Base-by-base conservation (phyloP, 2,888 invertebrate species). In the Sinopyrophorus schimmeli region DNA sequence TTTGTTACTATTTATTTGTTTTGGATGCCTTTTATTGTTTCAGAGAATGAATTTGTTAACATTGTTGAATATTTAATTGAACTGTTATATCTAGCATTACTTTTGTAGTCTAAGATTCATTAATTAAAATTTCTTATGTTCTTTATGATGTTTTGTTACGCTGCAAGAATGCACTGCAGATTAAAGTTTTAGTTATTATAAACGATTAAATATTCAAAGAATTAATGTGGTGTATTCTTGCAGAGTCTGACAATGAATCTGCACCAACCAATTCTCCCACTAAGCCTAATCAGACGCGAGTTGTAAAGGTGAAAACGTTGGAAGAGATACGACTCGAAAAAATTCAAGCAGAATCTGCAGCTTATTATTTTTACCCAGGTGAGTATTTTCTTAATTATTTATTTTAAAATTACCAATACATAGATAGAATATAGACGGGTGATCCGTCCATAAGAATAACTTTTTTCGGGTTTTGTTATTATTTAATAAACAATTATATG, bases 241-340 rank as follows among this genome's bases (percentile, higher is more conserved):
- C 84, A 87, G 87, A 87, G 75, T 86, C 87, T 65, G 86, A 87
- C 78, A 83, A 79, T 72, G 87, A 87, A 78, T 84, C 85, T 71
- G 79, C 77, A 60, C 81, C 83, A 15, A 80, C 83, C 20, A 75
- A 76, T 46, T 81, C 82, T 57, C 84, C 84, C 51, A 66, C 66
- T 52, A 78, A 78, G 72, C 61, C 62, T 34, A 75, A 75, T 53
- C 77, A 78, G 65, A 69, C 69, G 42, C 71, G 74, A 54, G 58
- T 63, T 14, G 73, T 72, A 27, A 69, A 75, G 55, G 74, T 80
- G 53, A 84, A 86, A 75, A 82, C 84, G 0, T 78, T 84, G 66
- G 87, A 87, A 68, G 80, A 87, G 59, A 78, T 84, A 54, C 78
- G 82, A 30, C 74, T 87, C 38, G 85, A 86, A 73, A 77, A 78